Evolutionary conservation across 2,888 invertebrate species (phyloP).

Genomic region (Dryocosmus kuriphilus): DNA sequence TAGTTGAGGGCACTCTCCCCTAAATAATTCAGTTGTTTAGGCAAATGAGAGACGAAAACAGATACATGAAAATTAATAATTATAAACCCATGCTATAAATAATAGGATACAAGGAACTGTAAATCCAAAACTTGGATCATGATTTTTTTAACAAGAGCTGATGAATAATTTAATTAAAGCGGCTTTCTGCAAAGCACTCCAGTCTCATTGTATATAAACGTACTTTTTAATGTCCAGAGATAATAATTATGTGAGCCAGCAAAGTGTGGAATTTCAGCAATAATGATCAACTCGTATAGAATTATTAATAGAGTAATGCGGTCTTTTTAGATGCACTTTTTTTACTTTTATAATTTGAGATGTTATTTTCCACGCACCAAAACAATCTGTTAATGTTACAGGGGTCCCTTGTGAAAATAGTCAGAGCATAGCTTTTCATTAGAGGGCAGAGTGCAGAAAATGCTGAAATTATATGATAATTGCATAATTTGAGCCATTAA

Average conservation of each 20-base stretch:
- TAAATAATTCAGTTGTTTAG: constrained; percentile 13
- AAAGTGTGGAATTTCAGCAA: not conserved
- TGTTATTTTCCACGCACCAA: too few relatives aligned
- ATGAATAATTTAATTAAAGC: constrained; percentile 32
- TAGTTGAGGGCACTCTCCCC: too few relatives aligned
- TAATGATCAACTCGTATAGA: too few relatives aligned
- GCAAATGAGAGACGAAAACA: not conserved
- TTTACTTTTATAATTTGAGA: too few relatives aligned
- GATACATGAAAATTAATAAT: not conserved
- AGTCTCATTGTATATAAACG: not conserved
- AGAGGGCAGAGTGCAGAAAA: too few relatives aligned
- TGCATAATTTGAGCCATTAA: too few relatives aligned
- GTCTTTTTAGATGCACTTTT: too few relatives aligned
- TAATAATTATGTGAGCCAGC: not conserved
- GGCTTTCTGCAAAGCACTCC: not conserved
- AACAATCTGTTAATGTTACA: too few relatives aligned
- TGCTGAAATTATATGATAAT: too few relatives aligned
- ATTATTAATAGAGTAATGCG: too few relatives aligned
- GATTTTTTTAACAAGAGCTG: not conserved
- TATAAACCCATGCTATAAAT: not conserved
- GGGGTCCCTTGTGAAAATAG: too few relatives aligned
- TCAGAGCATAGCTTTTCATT: too few relatives aligned
- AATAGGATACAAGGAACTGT: not conserved
- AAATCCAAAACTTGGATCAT: not conserved
- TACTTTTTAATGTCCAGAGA: not conserved